Evolutionary conservation across 2,113 vertebrate genomes (phyloP).

Genomic region (Cynoglossus semilaevis): DNA sequence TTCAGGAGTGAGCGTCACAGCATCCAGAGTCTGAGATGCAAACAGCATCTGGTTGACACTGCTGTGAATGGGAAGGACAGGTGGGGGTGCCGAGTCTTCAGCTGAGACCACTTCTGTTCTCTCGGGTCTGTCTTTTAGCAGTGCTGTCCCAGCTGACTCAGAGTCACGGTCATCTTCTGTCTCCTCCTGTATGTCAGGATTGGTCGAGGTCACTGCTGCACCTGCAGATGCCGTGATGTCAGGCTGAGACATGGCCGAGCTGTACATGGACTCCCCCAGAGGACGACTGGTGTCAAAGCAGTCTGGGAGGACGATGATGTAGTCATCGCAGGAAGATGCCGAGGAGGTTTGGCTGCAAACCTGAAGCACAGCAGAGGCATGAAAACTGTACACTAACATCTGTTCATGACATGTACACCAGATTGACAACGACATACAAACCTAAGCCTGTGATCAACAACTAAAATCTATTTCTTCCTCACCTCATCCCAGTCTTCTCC

Average conservation of each 20-base stretch:
- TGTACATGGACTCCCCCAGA: constrained; percentile 91
- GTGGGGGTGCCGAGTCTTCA: constrained; percentile 3
- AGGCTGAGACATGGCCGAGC: constrained; percentile 87
- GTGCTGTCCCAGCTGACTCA: constrained; percentile 30
- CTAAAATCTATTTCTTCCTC: background rate
- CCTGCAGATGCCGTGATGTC: constrained; percentile 50
- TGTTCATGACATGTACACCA: background rate
- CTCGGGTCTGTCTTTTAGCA: constrained; percentile 38
- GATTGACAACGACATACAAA: background rate
- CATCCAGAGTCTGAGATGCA: constrained; percentile 79
- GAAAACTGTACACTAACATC: background rate
- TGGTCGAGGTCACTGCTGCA: background rate
- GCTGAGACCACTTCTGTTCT: constrained; percentile 16
- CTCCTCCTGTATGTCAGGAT: constrained; percentile 23
- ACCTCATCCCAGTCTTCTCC: constrained; percentile 87
- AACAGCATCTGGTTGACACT: constrained; percentile 75
- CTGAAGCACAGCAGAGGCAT: constrained; percentile 30
- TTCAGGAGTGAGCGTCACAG: constrained; percentile 76
- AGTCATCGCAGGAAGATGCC: constrained; percentile 88
- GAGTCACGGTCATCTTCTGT: constrained; percentile 6
- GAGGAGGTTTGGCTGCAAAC: constrained; percentile 88
- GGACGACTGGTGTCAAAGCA: constrained; percentile 96
- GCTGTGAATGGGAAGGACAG: constrained; percentile 24
- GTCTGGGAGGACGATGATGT: constrained; percentile 92
- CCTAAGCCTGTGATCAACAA: background rate